Conservation (phyloP, 2,888 invertebrate species). For the Aelia acuminata region DNA sequence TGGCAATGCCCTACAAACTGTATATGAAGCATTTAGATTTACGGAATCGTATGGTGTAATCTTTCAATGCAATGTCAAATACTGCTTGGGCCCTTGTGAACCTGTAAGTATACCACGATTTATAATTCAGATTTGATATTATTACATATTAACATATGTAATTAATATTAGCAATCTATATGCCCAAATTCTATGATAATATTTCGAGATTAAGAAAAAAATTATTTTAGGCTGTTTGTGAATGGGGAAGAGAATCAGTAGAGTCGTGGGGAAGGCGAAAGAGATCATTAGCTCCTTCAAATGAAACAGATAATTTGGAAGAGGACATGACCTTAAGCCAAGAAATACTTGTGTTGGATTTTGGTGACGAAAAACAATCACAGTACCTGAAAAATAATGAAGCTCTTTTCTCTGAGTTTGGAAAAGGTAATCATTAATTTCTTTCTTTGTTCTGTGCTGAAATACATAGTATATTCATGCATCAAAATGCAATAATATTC, state of each 20-base stretch:
- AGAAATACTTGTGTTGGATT: conserved; percentile 93
- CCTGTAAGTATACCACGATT: conserved; percentile 76
- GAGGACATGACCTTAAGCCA: conserved; percentile 94
- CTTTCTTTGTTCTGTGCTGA: background rate
- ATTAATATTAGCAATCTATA: background rate
- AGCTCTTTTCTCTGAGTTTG: conserved; percentile 79
- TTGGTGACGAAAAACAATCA: conserved; percentile 89
- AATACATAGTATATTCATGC: conserved; percentile 56
- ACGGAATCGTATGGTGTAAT: conserved; percentile 97
- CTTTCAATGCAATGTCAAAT: conserved; percentile 97
- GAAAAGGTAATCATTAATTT: conserved; percentile 76
- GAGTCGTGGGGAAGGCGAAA: conserved; percentile 93
- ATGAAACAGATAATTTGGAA: conserved; percentile 72
- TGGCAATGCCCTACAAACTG: conserved; percentile 90
- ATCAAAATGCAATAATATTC: background rate
- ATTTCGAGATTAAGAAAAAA: background rate
- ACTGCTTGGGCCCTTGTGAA: conserved; percentile 94
- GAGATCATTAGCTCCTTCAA: conserved; percentile 75
- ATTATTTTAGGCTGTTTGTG: conserved; percentile 82
- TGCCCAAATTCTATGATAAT: background rate
- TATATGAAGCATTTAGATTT: conserved; percentile 95
- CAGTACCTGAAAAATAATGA: conserved; percentile 83
- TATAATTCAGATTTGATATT: background rate
- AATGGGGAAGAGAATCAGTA: conserved; percentile 90
- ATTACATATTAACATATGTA: background rate